phyloP scores from a whole-genome alignment of 2,797 vertebrate genomes.

The Pangasius macronema region DNA sequence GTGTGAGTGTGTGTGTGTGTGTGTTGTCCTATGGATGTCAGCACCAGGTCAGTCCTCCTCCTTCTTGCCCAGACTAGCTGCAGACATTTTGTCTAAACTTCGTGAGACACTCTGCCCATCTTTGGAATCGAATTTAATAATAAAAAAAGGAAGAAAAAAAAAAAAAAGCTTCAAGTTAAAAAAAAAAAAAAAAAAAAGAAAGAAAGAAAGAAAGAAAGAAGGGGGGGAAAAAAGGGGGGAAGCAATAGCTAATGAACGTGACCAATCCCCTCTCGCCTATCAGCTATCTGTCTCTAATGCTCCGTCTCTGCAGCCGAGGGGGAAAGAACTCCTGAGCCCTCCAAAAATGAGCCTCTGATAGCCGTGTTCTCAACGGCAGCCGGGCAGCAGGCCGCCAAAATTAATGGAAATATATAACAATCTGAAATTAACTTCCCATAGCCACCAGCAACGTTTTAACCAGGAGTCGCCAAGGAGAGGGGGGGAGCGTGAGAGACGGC shows the following conservation, averaged over 20 bases:
- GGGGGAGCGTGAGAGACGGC: slow-evolving; percentile 61
- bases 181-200: slow-evolving; percentile 2
- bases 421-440: slow-evolving; percentile 91
- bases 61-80: slow-evolving; percentile 37
- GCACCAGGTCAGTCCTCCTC: slow-evolving; percentile 42
- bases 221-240: slow-evolving; percentile 45
- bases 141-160: background rate
- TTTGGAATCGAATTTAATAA: slow-evolving; percentile 60
- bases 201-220: background rate
- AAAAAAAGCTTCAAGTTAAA: background rate
- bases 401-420: slow-evolving; percentile 88
- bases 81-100: slow-evolving; percentile 69
- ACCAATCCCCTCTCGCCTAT: slow-evolving; percentile 64
- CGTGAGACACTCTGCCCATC: slow-evolving; percentile 59
- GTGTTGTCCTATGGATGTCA: slow-evolving; percentile 41
- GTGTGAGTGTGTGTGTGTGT: slow-evolving; percentile 42
- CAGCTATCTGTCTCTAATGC: slow-evolving; percentile 63
- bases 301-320: slow-evolving; percentile 57
- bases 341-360: slow-evolving; percentile 61
- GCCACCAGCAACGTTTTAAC: slow-evolving; percentile 83
- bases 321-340: slow-evolving; percentile 54
- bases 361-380: slow-evolving; percentile 61
- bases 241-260: slow-evolving; percentile 64
- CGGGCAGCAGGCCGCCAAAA: slow-evolving; percentile 76
- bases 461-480: slow-evolving; percentile 68